phyloP scores from a whole-genome alignment of 2,888 invertebrate species.

The Andrena chrysosceles region DNA sequence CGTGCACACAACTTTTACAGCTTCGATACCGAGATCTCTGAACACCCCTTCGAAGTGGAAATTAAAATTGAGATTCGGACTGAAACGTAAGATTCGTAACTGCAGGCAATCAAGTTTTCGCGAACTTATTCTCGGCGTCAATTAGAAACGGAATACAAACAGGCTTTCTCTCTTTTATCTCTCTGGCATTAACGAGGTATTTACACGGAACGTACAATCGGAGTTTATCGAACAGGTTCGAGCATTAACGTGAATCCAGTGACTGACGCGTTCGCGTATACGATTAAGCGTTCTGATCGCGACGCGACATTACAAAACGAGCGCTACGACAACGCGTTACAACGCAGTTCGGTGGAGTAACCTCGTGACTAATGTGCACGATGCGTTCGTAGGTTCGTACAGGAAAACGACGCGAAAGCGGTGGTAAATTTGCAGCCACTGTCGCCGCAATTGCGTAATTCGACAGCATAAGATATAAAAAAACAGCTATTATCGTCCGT shows the following conservation, averaged over 20 bases:
- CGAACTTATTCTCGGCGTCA: neutral
- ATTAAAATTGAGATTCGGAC: neutral
- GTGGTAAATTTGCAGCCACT: neutral
- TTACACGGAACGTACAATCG: neutral
- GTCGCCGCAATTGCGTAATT: slow-evolving; percentile 10
- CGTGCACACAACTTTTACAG: neutral
- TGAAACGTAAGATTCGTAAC: too few species aligned
- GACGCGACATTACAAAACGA: neutral
- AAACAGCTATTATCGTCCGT: neutral
- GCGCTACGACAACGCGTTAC: neutral
- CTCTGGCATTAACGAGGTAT: neutral
- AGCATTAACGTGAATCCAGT: neutral
- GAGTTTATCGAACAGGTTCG: neutral
- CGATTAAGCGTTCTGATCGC: neutral
- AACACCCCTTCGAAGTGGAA: too few species aligned
- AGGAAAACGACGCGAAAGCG: neutral
- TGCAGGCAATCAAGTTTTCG: neutral
- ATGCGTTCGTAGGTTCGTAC: too few species aligned
- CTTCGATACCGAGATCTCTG: too few species aligned
- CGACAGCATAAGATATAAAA: neutral
- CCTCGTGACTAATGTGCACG: neutral
- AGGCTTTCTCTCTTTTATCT: neutral
- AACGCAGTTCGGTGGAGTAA: neutral
- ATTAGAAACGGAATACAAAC: neutral
- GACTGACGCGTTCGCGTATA: neutral